Percentiles rank a stretch among this genome's conserved stretches.
Conservation (phyloP, 2,113 vertebrate species). For the Ginglymostoma cirratum region DNA sequence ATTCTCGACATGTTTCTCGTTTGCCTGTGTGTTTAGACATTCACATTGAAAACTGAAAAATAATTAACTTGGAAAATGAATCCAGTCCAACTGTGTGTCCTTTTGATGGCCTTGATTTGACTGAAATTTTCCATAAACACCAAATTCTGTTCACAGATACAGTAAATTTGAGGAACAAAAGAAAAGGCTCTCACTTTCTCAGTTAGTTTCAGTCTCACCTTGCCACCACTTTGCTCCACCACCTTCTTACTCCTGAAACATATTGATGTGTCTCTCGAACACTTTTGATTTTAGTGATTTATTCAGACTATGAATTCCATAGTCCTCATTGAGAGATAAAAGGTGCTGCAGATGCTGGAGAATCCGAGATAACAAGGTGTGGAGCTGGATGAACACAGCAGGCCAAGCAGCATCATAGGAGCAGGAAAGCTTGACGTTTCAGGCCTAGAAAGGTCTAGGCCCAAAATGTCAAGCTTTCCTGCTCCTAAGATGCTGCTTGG, state of each 20-base stretch:
- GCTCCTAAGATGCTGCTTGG: too few relatives aligned
- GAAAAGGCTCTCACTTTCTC: not conserved
- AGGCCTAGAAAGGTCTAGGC: too few relatives aligned
- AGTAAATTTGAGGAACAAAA: not conserved
- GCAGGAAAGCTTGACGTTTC: too few relatives aligned
- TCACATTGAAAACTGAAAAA: not conserved
- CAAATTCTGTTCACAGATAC: not conserved
- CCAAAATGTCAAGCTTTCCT: too few relatives aligned
- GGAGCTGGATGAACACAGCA: too few relatives aligned
- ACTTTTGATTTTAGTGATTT: not conserved
- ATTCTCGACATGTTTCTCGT: not conserved
- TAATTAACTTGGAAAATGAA: not conserved
- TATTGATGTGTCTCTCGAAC: not conserved
- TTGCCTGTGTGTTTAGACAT: not conserved
- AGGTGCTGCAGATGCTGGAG: too few relatives aligned
- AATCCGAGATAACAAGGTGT: too few relatives aligned
- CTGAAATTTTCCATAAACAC: not conserved
- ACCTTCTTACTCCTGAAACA: not conserved
- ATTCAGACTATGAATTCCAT: not conserved
- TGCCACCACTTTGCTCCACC: not conserved
- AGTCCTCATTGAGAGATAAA: not conserved
- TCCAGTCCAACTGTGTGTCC: not conserved
- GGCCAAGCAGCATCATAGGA: too few relatives aligned
- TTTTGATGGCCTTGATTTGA: slow-evolving; percentile 3
- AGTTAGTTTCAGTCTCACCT: not conserved